Conservation (phyloP, 2,888 invertebrate species). For the Cephus sareptanus region DNA sequence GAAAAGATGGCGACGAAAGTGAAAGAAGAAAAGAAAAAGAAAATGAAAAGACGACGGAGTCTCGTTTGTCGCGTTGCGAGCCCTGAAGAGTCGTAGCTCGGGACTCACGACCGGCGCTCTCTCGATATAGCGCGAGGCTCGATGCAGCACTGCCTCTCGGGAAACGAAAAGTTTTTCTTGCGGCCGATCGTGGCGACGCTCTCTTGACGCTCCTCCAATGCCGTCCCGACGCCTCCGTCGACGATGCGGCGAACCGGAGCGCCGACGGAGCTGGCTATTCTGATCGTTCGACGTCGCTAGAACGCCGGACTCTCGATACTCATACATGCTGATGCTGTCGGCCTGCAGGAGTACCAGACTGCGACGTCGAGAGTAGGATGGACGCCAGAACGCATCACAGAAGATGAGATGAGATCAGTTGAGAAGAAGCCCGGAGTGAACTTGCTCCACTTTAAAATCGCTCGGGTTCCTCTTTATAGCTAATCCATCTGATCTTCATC, state of each 20-base stretch:
- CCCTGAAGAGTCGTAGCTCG: slow-evolving; percentile 2
- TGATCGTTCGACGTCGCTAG: slow-evolving; percentile 3
- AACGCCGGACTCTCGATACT: neutral
- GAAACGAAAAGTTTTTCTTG: slow-evolving; percentile 32
- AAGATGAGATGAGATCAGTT: neutral
- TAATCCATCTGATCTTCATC: neutral
- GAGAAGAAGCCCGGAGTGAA: neutral
- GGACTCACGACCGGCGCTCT: slow-evolving; percentile 20
- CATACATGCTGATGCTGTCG: neutral
- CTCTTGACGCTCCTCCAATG: slow-evolving; percentile 10
- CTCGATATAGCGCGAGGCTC: slow-evolving; percentile 50
- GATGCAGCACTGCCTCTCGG: slow-evolving; percentile 30
- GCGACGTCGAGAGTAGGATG: neutral
- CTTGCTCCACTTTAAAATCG: neutral
- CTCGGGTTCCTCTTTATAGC: neutral
- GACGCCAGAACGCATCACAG: neutral
- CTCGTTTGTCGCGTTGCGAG: neutral
- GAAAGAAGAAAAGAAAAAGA: neutral
- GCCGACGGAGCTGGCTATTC: slow-evolving; percentile 6
- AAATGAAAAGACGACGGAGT: neutral
- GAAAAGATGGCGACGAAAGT: neutral
- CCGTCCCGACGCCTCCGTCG: slow-evolving; percentile 4
- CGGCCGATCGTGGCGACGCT: slow-evolving; percentile 45
- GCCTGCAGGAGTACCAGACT: neutral
- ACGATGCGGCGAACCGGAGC: slow-evolving; percentile 6